phyloP scores from a whole-genome alignment of 2,888 invertebrate genomes.

The Drosophila phalerata region DNA sequence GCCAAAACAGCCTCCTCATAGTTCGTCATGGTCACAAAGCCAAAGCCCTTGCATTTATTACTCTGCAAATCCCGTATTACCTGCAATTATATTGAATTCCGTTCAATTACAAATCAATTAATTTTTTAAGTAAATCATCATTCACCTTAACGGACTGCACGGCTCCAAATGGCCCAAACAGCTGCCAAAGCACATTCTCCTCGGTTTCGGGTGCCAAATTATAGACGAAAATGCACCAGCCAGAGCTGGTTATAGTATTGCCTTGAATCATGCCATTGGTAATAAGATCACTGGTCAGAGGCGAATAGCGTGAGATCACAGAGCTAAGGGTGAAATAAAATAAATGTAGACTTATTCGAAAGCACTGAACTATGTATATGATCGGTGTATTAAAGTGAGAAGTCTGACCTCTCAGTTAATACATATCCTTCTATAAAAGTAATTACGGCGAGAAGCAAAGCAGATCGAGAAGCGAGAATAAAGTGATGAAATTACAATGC shows the following conservation, averaged over 20 bases:
- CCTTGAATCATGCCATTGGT: conserved; percentile 92
- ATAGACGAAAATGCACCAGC: conserved; percentile 95
- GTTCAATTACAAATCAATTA: background rate
- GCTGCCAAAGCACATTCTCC: conserved; percentile 97
- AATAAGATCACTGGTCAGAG: conserved; percentile 93
- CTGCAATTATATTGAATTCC: conserved; percentile 52
- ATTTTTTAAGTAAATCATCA: background rate
- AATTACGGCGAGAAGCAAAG: too few relatives aligned
- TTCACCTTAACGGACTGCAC: conserved; percentile 97
- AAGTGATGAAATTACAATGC: too few relatives aligned
- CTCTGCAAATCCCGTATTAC: conserved; percentile 98
- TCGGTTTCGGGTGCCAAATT: conserved; percentile 98
- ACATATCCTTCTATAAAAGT: background rate
- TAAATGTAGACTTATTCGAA: background rate
- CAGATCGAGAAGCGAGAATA: too few relatives aligned
- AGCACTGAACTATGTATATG: background rate
- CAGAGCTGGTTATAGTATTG: conserved; percentile 94
- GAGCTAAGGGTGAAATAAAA: conserved; percentile 70
- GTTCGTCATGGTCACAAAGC: conserved; percentile 99
- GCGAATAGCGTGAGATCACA: conserved; percentile 90
- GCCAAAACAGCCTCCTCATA: conserved; percentile 98
- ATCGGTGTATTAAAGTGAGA: too few relatives aligned
- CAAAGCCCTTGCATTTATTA: conserved; percentile 99
- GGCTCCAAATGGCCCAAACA: conserved; percentile 99
- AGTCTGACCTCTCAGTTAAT: background rate